Evolutionary conservation across 2,888 invertebrate species (phyloP), one percentile per base, ranked within the genome.

Genomic region (Euplexia lucipara): DNA sequence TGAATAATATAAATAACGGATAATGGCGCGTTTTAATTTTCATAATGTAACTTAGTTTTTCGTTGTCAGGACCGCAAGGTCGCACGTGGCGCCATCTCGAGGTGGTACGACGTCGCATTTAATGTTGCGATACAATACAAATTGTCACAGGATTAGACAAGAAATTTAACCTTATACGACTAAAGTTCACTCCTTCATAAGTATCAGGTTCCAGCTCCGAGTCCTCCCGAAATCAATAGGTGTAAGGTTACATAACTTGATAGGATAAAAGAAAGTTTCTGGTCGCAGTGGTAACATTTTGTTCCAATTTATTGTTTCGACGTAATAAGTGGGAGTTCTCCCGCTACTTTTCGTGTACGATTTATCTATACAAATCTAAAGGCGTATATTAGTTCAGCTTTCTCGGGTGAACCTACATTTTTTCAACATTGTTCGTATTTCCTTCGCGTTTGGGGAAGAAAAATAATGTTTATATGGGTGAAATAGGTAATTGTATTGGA

Each of bases 101-200:
- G 57, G 56, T 86, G 88, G 87, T 81, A 90, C 90, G 78, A 75
- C 71, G 62, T 73, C 70, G 73, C 74, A 79, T 79, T 70, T 75
- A 69, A 70, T 64, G 56, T 75, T 63, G 70, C 42, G 30, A 72
- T 18, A 41, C 44, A n/a, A 51, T 49, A 60, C 53, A 61, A 69
- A 64, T 68, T 63, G 42, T 49, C 51, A 45, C 12, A 61, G 41
- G 51, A 65, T 57, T 68, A 62, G 42, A 35, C 34, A 52, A 64
- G 18, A 22, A 42, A 54, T 69, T 64, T 60, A 54, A 60, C 62
- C 48, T 68, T 72, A 70, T 67, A 65, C 37, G 41, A 64, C n/a
- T n/a, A n/a, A 70, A 62, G 61, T 73, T 73, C 57, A 53, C 61
- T 72, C 34, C 52, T 42, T n/a, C 30, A 20, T 60, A 44, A 70